Evolutionary conservation across 2,113 vertebrate species (phyloP).

Genomic region (Kryptolebias marmoratus): DNA sequence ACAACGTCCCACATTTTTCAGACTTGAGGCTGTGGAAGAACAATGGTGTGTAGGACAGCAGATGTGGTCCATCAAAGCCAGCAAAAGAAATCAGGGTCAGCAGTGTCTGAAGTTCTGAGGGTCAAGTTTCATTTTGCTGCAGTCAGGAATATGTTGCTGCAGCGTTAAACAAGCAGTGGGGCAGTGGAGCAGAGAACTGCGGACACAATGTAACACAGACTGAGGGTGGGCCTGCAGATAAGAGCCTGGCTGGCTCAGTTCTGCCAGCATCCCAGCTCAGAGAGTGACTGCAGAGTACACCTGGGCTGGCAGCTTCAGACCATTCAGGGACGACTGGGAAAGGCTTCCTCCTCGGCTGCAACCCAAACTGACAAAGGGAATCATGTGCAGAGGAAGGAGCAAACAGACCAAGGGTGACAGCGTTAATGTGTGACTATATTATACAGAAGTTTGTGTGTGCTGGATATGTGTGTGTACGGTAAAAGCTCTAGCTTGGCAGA

Average conservation of each 20-base stretch:
- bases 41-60: not conserved
- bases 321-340: constrained; percentile 55
- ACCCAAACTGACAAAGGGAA: constrained; percentile 68
- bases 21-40: not conserved
- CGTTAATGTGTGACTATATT: constrained; percentile 55
- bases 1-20: too few species aligned
- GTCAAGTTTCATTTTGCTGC: constrained; percentile 7
- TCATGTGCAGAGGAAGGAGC: constrained; percentile 46
- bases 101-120: constrained; percentile 27
- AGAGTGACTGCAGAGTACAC: constrained; percentile 73
- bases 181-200: constrained; percentile 22
- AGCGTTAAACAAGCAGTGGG: constrained; percentile 18
- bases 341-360: constrained; percentile 40
- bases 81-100: constrained; percentile 24
- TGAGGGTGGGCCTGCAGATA: constrained; percentile 39
- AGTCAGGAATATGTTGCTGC: constrained; percentile 12
- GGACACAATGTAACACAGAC: constrained; percentile 29
- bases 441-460: constrained; percentile 30
- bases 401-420: constrained; percentile 48
- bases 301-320: constrained; percentile 67
- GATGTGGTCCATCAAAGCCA: constrained; percentile 7
- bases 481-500: constrained; percentile 28
- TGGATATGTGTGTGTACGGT: not conserved
- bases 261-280: constrained; percentile 18
- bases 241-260: constrained; percentile 19